Base-by-base conservation (phyloP, 2,113 vertebrate species). In the Upupa epops region DNA sequence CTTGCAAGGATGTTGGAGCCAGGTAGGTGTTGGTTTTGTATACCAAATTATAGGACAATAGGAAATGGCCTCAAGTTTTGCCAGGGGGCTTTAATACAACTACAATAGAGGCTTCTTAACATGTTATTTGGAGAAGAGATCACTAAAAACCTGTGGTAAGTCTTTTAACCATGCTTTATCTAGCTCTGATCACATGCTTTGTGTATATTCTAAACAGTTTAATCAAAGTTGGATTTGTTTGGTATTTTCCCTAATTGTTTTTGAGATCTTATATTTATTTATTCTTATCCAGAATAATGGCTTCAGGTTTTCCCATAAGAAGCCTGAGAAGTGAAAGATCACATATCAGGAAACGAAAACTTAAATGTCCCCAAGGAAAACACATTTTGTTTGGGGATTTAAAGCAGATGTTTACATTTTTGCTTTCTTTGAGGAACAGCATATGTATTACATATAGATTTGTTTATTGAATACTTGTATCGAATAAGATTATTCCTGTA, bases 271-370 rank as follows among this genome's bases (percentile, higher is more conserved):
- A 78, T 13, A 92, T 93, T 86, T 94, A 89, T 94, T 94, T 94
- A 69, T 88, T 82, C 51, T 89, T 69, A 72, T 76, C 25, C 66
- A 55, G 54, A 90, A 83, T 90, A 90, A 95, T 63, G 70, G 42
- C n/a, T 90, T 80, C 72, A 95, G 87, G 66, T 86, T 94, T 93
- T 96, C 89, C 88, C 49, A 37, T 90, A 93, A 92, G 85, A 88
- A 91, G 73, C 17, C 25, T 58, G 52, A 68, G 90, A 92, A 63
- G 70, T 0, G 60, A 90, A 96, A 94, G 88, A 91, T 84, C 72
- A 94, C 80, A 89, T 51, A 95, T 76, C 90, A 96, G 96, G 92
- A 97, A 96, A 96, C 88, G 81, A 95, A 95, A 94, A 88, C 78
- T 81, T 92, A 83, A 91, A 92, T 95, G 69, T 95, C 92, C 76